phyloP scores from a whole-genome alignment of 2,888 invertebrate species.

The Tipula confusa region DNA sequence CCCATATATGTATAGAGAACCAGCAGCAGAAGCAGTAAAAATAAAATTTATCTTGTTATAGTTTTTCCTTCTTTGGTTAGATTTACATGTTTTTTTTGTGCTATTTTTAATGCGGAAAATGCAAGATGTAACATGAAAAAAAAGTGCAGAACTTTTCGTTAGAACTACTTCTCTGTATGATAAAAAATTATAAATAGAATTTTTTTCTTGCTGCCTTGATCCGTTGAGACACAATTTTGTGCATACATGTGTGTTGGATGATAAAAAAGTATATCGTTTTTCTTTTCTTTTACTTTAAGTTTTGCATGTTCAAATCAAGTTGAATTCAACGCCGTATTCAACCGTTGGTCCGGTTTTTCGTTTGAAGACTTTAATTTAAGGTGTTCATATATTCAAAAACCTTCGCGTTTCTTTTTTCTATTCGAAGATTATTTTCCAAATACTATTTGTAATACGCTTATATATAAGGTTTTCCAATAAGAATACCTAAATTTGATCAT shows the following conservation, averaged over 20 bases:
- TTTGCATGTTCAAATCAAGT: background rate
- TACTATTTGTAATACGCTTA: no score
- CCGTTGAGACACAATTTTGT: background rate
- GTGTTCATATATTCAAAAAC: background rate
- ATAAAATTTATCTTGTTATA: background rate
- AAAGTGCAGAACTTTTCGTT: background rate
- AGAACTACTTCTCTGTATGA: background rate
- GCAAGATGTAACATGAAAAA: background rate
- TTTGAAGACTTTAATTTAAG: background rate
- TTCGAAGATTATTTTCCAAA: no score
- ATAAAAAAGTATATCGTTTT: background rate
- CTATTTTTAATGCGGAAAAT: conserved; percentile 15
- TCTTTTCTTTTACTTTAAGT: background rate
- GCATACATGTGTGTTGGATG: background rate
- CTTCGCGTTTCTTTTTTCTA: background rate
- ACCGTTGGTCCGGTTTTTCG: background rate
- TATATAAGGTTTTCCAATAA: no score
- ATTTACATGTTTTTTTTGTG: background rate
- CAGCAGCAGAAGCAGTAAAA: background rate
- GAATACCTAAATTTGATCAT: no score
- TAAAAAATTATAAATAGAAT: background rate
- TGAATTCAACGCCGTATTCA: no score
- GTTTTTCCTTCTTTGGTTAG: background rate
- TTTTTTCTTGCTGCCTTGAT: background rate
- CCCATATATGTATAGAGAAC: background rate